A percentile compares a stretch with the other conserved stretches of the same genome.
These are phyloP conservation scores for Pyralis farinalis DNA, from an alignment of 2,888 invertebrate genomes.

Conservation along the genomic window DNA sequence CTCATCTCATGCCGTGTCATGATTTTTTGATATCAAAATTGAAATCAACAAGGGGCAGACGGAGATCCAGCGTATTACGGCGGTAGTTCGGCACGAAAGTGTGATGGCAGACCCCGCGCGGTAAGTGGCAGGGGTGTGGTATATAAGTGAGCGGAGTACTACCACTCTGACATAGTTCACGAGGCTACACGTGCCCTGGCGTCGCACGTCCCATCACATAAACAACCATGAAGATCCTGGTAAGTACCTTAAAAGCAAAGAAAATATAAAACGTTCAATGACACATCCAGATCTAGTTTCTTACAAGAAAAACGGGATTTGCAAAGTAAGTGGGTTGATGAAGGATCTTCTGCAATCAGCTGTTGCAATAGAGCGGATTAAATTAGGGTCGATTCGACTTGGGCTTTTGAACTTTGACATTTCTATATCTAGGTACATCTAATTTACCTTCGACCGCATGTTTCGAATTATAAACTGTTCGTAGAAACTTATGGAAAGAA, in stretches of 20 bases:
- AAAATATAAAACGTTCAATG: background rate
- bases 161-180: constrained; percentile 77
- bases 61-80: constrained; percentile 52
- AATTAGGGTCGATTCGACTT: constrained; percentile 51
- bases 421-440: constrained; percentile 36
- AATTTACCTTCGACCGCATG: constrained; percentile 28
- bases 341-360: constrained; percentile 47
- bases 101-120: constrained; percentile 59
- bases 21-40: constrained; percentile 44
- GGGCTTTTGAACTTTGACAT: constrained; percentile 65
- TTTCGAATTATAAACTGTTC: too few species aligned
- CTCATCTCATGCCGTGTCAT: constrained; percentile 29
- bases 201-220: constrained; percentile 50
- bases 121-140: constrained; percentile 77
- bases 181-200: constrained; percentile 60
- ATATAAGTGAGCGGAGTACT: constrained; percentile 73
- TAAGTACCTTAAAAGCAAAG: constrained; percentile 52
- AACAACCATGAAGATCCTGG: constrained; percentile 73
- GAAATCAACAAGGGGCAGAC: constrained; percentile 40
- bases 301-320: background rate
- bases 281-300: constrained; percentile 5
- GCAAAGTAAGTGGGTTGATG: constrained; percentile 9
- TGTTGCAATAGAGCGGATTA: constrained; percentile 48
- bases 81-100: constrained; percentile 69
- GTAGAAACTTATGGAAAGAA: too few species aligned